These are phyloP conservation scores for Drosophila albomicans DNA, from an alignment of 1,140 invertebrate genomes.

Conservation along the genomic window DNA sequence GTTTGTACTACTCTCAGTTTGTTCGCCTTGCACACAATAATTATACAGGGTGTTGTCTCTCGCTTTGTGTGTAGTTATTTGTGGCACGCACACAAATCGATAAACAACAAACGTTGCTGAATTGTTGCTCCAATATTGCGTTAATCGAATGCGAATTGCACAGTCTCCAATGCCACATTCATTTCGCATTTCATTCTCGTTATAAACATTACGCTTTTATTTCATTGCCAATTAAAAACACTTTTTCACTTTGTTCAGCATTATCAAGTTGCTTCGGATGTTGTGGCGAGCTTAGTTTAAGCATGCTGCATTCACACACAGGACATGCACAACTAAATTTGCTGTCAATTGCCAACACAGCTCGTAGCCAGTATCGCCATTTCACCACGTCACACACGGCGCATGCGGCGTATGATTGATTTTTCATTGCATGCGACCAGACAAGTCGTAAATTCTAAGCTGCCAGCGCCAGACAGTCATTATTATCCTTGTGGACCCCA, in stretches of 20 bases:
- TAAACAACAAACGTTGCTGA: conserved; percentile 61
- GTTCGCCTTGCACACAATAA: conserved; percentile 6
- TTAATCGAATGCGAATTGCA: conserved; percentile 14
- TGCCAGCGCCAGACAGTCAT: conserved; percentile 11
- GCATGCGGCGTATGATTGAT: conserved; percentile 77
- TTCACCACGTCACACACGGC: conserved; percentile 34
- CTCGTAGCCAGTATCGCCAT: conserved; percentile 49
- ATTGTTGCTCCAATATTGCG: conserved; percentile 35
- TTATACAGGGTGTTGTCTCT: conserved; percentile 55
- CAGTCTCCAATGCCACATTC: neutral
- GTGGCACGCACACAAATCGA: conserved; percentile 58
- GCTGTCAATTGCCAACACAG: conserved; percentile 33
- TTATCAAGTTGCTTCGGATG: neutral
- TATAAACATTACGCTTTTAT: neutral
- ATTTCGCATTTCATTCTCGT: neutral
- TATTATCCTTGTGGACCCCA: conserved; percentile 2
- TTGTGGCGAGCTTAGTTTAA: neutral
- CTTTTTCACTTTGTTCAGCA: neutral
- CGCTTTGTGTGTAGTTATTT: conserved; percentile 1
- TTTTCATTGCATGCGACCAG: conserved; percentile 32
- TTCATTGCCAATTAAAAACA: conserved; percentile 1
- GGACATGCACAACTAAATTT: conserved; percentile 30
- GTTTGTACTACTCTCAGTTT: neutral
- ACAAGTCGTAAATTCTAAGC: neutral
- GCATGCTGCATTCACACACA: conserved; percentile 10